Evolutionary conservation across 2,113 vertebrate species (phyloP), one percentile per base, ranked within the genome.

Genomic region (Notothenia rossii): DNA sequence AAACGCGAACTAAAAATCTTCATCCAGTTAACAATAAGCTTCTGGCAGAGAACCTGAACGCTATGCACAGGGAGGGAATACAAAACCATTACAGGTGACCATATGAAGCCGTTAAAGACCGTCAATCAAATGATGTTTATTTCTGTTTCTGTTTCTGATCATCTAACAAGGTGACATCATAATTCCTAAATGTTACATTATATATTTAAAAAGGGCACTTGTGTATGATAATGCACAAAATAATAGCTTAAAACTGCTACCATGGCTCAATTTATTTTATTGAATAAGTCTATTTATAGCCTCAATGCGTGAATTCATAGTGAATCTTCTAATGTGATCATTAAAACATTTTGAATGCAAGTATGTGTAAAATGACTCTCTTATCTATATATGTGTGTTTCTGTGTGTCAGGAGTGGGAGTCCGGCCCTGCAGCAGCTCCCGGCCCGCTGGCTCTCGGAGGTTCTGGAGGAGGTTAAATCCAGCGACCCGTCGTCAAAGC

Each of bases 391-490:
- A 12, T 81, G 7, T 75, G 9, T 73, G 7, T 84, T n/a, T 84
- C 15, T 75, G 22, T 91, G 50, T 88, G 0, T 58, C 11, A 94
- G 98, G 75, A 98, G 97, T 92, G 94, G 94, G 15, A 93, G 90
- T 70, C 92, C 85, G 86, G 86, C 67, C 71, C 92, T 99, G 66
- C 94, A 94, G 86, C 94, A 93, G 89, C 96, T 99, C 72, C 98
- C 98, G 0, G 90, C 96, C 63, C 93, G 90, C 74, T 99, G 98
- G 98, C 88, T 99, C 54, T 89, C 88, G 50, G 92, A 91, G 84
- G 97, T 99, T 64, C 93, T 99, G 48, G 92, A 96, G 86, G 97
- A 99, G 94, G 96, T 99, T 71, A 98, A 96, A 84, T 95, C 94
- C 84, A 98, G 97, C 25, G 94, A 96, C 91, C 96, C 96, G 20